These are phyloP conservation scores for Malurus splendens DNA, from an alignment of 2,797 vertebrate genomes.

Conservation along the genomic window DNA sequence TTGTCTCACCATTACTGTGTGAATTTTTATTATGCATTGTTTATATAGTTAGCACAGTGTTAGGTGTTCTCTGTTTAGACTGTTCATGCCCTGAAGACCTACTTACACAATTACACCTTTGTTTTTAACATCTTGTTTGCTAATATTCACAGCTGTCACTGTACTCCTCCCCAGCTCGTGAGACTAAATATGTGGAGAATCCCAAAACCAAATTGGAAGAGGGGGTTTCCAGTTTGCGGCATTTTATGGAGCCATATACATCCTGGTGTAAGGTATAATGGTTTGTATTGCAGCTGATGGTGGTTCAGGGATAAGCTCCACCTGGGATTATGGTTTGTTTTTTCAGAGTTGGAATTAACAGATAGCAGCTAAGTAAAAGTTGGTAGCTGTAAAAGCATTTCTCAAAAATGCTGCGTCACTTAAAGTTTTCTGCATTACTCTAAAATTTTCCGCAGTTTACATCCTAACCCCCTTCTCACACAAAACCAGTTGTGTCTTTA, in stretches of 20 bases:
- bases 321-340: neutral
- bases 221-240: slow-evolving; percentile 76
- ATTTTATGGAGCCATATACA: slow-evolving; percentile 76
- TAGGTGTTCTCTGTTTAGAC: neutral
- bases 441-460: neutral
- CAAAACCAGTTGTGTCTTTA: neutral
- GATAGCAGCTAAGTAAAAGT: neutral
- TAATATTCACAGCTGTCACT: slow-evolving; percentile 82
- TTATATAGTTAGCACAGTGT: neutral
- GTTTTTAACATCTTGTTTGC: slow-evolving; percentile 57
- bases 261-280: slow-evolving; percentile 80
- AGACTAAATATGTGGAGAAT: slow-evolving; percentile 68
- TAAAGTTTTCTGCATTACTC: neutral
- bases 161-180: slow-evolving; percentile 77
- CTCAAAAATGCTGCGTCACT: neutral
- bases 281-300: neutral
- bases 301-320: neutral
- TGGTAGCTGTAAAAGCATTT: neutral
- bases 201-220: slow-evolving; percentile 78
- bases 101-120: neutral
- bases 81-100: slow-evolving; percentile 26
- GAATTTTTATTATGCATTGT: slow-evolving; percentile 16
- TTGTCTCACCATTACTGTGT: slow-evolving; percentile 9
- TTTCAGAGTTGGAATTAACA: neutral
- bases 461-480: neutral